Evolutionary conservation across 2,797 vertebrate species (phyloP).

Genomic region (Streptopelia turtur): DNA sequence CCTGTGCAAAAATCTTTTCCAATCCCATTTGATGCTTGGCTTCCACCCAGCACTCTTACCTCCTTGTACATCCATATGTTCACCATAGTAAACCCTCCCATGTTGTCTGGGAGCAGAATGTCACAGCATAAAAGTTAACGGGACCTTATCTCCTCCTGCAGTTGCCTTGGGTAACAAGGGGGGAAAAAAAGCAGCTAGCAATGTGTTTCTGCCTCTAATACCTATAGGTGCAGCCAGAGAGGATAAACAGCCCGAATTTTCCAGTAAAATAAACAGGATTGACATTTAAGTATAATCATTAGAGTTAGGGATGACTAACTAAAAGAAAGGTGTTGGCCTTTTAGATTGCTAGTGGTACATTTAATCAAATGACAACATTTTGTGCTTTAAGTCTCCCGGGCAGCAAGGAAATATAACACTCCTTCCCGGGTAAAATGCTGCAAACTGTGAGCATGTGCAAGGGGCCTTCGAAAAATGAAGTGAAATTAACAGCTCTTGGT

Average conservation of each 20-base stretch:
- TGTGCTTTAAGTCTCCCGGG: not conserved
- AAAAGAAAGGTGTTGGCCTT: not conserved
- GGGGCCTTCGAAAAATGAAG: not conserved
- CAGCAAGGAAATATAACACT: not conserved
- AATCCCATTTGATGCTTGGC: not conserved
- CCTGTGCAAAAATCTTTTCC: not conserved
- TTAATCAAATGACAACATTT: not conserved
- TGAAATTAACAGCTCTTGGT: not conserved
- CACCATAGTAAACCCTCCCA: not conserved
- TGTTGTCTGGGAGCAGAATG: not conserved
- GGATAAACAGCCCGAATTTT: not conserved
- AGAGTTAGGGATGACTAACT: not conserved
- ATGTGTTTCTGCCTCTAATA: not conserved
- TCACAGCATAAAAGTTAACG: not conserved
- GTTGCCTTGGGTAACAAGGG: not conserved
- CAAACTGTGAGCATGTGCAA: not conserved
- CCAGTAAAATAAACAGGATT: not conserved
- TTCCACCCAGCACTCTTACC: not conserved
- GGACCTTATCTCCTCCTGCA: not conserved
- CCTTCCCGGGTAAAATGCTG: not conserved
- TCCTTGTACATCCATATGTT: not conserved
- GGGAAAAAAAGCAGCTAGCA: not conserved
- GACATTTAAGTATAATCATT: not conserved
- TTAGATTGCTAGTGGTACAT: not conserved
- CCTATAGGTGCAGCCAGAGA: not conserved